Base-by-base conservation (phyloP, 2,888 invertebrate species). In the Phoronis australis region DNA sequence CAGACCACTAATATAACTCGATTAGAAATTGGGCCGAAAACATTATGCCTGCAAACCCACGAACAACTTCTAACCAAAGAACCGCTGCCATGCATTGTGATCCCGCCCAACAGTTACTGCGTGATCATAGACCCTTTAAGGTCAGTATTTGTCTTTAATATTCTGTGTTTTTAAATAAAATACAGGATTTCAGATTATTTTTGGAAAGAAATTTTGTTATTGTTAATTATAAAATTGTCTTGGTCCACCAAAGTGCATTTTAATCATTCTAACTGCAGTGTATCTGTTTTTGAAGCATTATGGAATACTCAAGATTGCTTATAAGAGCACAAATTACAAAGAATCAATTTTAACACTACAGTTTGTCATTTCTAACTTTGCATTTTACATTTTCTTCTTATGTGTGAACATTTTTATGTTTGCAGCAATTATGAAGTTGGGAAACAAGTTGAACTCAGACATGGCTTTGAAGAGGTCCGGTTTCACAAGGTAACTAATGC, bases 91-190 rank as follows among this genome's bases (percentile, higher is more conserved):
- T 62, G 62, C 60, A 62, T 70, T 20, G 56, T 65, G 4, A 52
- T 70, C 1, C 68, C 69, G 24, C 70, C 67, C 5, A 69, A 65
- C 5, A 57, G 58, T 38, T 70, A 60, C 48, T 68, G 68, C 50
- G 42, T 57, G 25, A 60, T 70, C 37, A 51, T 57, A 23, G 52
- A 70, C 42, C 70, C 70, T 31, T 52, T 65, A 44, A 61, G 54
- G 70, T 69, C 47, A 57, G 60, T 62, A 41, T 22, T 41, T 4
- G 15, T 31, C 15, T 9, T 31, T n/a, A n/a, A n/a, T 37, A 1
- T 21, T 38, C 3, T 18, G 22, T 42, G 24, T 40, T 40, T 46
- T 18, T 23, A 24, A 12, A 25, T 15, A 46, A 20, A 12, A 9
- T 1, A 15, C 24, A 39, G 23, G 22, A 31, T 42, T n/a, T 12